A percentile compares a stretch with the other conserved stretches of the same genome.
These are phyloP conservation scores for Turritopsis dohrnii DNA, from an alignment of 30 jellyfish, hydroid and myxozoan genomes.

Conservation along the genomic window DNA sequence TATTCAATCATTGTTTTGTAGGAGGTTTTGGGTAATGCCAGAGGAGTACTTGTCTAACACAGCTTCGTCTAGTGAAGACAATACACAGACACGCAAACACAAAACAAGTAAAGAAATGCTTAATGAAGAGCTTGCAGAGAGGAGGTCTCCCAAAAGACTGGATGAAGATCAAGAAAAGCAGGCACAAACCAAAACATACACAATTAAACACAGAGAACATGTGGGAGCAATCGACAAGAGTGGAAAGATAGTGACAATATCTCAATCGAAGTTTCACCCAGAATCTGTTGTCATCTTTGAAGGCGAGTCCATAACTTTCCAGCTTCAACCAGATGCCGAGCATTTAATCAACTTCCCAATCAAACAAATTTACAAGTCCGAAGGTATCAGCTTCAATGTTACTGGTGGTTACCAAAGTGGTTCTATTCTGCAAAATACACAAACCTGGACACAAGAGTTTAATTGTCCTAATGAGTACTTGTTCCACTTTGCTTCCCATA, in stretches of 20 bases:
- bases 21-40: slow-evolving; percentile 49
- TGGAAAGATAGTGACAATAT: slow-evolving; percentile 34
- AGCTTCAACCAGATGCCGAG: slow-evolving; percentile 34
- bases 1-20: too few species aligned
- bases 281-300: slow-evolving; percentile 18
- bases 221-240: slow-evolving; percentile 33
- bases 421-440: slow-evolving; percentile 20
- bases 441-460: slow-evolving; percentile 43
- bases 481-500: slow-evolving; percentile 23
- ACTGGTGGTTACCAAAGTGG: slow-evolving; percentile 33
- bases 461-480: slow-evolving; percentile 32
- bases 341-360: slow-evolving; percentile 15
- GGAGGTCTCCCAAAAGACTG: background rate
- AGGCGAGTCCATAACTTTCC: slow-evolving; percentile 38
- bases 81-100: background rate
- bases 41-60: slow-evolving; percentile 32
- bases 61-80: slow-evolving; percentile 33
- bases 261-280: slow-evolving; percentile 17
- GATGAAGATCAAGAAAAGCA: background rate
- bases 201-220: slow-evolving; percentile 32
- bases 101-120: slow-evolving; percentile 18
- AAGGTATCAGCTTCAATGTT: background rate
- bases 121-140: slow-evolving; percentile 6
- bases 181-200: background rate
- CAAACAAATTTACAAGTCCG: slow-evolving; percentile 13